A percentile compares a stretch with the other conserved stretches of the same genome.
phyloP scores from a whole-genome alignment of 1,140 invertebrate species.

The Delia radicum region DNA sequence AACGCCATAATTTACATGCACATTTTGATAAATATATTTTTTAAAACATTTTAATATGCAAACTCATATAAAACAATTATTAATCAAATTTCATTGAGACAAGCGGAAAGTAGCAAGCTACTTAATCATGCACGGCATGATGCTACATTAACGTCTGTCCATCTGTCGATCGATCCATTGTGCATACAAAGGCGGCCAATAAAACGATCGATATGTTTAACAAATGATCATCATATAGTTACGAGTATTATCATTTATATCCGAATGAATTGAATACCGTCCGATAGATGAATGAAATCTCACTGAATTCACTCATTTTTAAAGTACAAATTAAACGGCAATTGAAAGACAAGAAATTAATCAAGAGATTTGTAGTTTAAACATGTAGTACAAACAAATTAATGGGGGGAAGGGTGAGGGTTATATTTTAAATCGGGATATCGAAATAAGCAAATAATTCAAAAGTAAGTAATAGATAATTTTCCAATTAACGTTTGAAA shows the following conservation, averaged over 20 bases:
- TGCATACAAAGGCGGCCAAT: neutral
- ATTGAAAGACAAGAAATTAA: neutral
- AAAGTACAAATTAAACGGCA: neutral
- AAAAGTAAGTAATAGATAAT: neutral
- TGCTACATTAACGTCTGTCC: neutral
- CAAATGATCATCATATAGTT: too few species aligned
- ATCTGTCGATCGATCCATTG: neutral
- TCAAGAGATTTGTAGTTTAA: neutral
- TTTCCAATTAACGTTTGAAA: constrained; percentile 3
- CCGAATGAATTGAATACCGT: neutral
- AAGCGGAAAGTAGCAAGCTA: neutral
- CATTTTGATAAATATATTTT: too few species aligned
- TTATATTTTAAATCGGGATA: neutral
- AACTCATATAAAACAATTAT: neutral
- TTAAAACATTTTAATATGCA: too few species aligned
- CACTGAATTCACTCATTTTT: neutral
- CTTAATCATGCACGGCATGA: constrained; percentile 3
- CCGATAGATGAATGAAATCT: neutral
- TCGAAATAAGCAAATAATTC: neutral
- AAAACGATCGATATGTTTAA: neutral
- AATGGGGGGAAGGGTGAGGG: neutral
- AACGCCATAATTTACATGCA: too few species aligned
- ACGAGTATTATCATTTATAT: too few species aligned
- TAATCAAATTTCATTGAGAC: constrained; percentile 4
- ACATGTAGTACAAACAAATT: neutral